Conservation (phyloP, 2,797 vertebrate species). For the Poecile montanus region DNA sequence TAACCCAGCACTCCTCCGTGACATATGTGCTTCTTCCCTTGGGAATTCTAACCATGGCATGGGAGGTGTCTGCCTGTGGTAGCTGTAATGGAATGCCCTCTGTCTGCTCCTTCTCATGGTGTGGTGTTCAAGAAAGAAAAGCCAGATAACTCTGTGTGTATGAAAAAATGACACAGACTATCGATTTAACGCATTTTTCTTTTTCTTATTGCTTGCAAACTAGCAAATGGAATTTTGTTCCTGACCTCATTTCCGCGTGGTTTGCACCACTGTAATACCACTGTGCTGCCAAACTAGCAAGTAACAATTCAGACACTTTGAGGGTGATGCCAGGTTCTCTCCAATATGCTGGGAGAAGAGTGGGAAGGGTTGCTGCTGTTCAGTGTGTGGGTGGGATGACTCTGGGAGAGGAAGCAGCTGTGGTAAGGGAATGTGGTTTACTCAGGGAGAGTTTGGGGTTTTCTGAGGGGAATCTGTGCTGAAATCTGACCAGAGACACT, state of each 20-base stretch:
- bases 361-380: background rate
- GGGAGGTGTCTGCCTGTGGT: background rate
- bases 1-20: background rate
- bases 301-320: background rate
- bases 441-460: background rate
- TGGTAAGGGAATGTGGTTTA: background rate
- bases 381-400: background rate
- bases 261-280: background rate
- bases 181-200: background rate
- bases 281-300: background rate
- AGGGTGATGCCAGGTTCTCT: background rate
- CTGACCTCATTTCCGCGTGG: background rate
- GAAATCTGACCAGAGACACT: background rate
- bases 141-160: background rate
- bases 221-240: background rate
- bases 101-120: background rate
- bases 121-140: background rate
- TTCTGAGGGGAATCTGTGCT: background rate
- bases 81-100: background rate
- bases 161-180: background rate
- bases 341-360: background rate
- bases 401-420: slow-evolving; percentile 21
- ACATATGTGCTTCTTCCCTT: background rate
- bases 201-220: background rate
- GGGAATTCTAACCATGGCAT: background rate